Percentiles rank a stretch among this genome's conserved stretches.
phyloP scores from a whole-genome alignment of 2,888 invertebrate species.

The Drosophila gaucha region DNA sequence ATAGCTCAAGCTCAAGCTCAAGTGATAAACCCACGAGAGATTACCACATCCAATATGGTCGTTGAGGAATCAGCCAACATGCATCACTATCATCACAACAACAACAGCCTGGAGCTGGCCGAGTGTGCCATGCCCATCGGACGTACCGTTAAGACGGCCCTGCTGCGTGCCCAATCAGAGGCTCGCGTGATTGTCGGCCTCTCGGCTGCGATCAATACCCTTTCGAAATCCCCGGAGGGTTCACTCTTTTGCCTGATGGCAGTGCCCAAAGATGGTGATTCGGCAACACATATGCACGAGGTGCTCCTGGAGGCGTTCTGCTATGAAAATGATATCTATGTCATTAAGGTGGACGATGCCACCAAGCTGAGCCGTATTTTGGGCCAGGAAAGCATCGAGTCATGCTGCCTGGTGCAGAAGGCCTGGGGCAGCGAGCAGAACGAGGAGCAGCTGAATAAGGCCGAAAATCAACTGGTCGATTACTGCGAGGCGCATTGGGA shows the following conservation, averaged over 20 bases:
- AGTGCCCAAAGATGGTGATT: slow-evolving; percentile 89
- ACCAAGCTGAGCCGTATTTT: slow-evolving; percentile 85
- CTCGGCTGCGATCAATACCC: slow-evolving; percentile 82
- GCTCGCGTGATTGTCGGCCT: slow-evolving; percentile 84
- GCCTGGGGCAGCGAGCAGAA: slow-evolving; percentile 81
- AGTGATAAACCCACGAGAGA: slow-evolving; percentile 42
- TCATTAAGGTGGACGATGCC: slow-evolving; percentile 88
- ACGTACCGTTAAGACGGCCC: slow-evolving; percentile 82
- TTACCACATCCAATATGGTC: slow-evolving; percentile 76
- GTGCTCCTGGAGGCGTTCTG: slow-evolving; percentile 92
- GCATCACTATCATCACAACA: slow-evolving; percentile 59
- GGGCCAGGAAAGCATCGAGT: slow-evolving; percentile 86
- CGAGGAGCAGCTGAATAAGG: slow-evolving; percentile 86
- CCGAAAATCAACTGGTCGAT: slow-evolving; percentile 88
- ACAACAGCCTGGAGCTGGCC: slow-evolving; percentile 50
- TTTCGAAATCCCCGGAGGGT: slow-evolving; percentile 85
- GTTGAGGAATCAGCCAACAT: slow-evolving; percentile 74
- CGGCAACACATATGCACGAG: slow-evolving; percentile 91
- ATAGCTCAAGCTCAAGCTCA: slow-evolving; percentile 44
- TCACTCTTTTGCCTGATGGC: slow-evolving; percentile 90
- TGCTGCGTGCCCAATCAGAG: slow-evolving; percentile 83
- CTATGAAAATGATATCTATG: slow-evolving; percentile 91
- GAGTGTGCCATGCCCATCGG: slow-evolving; percentile 81
- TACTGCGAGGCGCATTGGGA: slow-evolving; percentile 89
- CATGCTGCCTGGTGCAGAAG: slow-evolving; percentile 85